Evolutionary conservation across 2,113 vertebrate genomes (phyloP).

Genomic region (Leucosticte australis): DNA sequence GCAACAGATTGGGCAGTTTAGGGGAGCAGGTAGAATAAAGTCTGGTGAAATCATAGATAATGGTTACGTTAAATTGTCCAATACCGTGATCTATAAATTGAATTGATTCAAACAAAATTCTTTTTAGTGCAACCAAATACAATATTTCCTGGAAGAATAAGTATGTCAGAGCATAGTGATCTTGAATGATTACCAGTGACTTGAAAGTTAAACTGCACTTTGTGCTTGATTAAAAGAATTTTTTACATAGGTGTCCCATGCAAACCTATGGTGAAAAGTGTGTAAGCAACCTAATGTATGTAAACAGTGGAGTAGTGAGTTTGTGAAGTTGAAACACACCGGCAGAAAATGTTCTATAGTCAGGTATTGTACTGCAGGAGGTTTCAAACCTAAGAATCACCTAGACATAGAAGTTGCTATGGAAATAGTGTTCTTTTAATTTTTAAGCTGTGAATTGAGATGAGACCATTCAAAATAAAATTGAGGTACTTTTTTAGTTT

Average conservation of each 20-base stretch:
- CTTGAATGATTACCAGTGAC: not conserved
- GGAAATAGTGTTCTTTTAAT: not conserved
- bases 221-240: not conserved
- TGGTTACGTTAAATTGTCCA: not conserved
- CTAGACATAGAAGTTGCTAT: not conserved
- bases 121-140: not conserved
- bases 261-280: not conserved
- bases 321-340: not conserved
- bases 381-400: not conserved
- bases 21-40: not conserved
- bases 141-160: not conserved
- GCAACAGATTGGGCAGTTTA: not conserved
- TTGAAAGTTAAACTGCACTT: not conserved
- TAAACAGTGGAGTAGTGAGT: not conserved
- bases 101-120: not conserved
- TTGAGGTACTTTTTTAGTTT: not conserved
- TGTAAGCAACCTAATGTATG: not conserved
- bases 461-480: not conserved
- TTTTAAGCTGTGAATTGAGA: not conserved
- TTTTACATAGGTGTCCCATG: accelerated
- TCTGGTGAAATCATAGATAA: not conserved
- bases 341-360: not conserved
- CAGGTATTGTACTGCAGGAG: not conserved
- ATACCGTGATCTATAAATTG: not conserved
- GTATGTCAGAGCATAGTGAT: not conserved